Conservation (phyloP, 2,888 invertebrate genomes). For the Tinea trinotella region DNA sequence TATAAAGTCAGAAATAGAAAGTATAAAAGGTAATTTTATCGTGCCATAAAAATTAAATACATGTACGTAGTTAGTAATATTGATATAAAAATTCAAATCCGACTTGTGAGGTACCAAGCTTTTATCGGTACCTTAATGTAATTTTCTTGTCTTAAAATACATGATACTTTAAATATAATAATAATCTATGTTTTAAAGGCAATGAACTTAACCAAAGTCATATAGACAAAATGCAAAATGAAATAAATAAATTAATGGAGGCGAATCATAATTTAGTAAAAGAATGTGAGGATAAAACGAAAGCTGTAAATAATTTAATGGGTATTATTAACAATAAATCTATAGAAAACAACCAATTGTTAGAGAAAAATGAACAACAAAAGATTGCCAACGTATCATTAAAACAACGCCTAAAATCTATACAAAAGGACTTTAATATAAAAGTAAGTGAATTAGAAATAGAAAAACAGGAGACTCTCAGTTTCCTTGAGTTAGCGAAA, state of each 20-base stretch:
- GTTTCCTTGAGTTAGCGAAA: slow-evolving; percentile 32
- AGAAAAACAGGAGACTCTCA: slow-evolving; percentile 34
- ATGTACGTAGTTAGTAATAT: no score
- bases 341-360: slow-evolving; percentile 38
- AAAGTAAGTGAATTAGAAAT: slow-evolving; percentile 22
- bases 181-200: no score
- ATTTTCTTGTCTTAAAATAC: no score
- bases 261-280: slow-evolving; percentile 34
- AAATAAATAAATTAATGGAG: slow-evolving; percentile 34
- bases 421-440: not conserved
- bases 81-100: no score
- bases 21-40: slow-evolving; percentile 45
- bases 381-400: slow-evolving; percentile 36
- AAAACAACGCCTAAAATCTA: slow-evolving; percentile 29
- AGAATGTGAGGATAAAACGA: slow-evolving; percentile 37
- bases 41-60: no score
- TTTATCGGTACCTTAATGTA: no score
- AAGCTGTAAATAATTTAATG: slow-evolving; percentile 40
- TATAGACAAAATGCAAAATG: slow-evolving; percentile 33
- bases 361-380: slow-evolving; percentile 36
- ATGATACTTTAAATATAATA: no score
- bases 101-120: no score
- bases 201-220: no score
- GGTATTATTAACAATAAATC: slow-evolving; percentile 41
- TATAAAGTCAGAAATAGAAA: slow-evolving; percentile 46